phyloP scores from a whole-genome alignment of 2,797 vertebrate genomes.

The Phrynocephalus forsythii region DNA sequence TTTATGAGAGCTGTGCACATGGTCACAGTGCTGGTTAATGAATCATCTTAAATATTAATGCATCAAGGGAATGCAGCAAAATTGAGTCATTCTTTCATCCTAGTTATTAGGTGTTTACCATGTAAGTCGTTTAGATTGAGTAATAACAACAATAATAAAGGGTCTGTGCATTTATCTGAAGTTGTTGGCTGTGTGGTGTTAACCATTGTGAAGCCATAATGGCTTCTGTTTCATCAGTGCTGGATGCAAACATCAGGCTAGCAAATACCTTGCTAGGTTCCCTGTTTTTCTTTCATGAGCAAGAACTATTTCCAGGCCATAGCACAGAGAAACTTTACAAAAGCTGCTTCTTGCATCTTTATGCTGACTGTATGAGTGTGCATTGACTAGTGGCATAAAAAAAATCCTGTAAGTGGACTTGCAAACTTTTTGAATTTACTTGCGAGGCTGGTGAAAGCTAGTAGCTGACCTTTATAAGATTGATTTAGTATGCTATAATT shows the following conservation, averaged over 20 bases:
- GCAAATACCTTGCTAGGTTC: conserved; percentile 6
- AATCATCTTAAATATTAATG: conserved; percentile 58
- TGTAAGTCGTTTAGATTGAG: conserved; percentile 65
- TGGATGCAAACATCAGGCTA: conserved; percentile 61
- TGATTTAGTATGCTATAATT: conserved; percentile 76
- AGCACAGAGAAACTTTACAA: not conserved
- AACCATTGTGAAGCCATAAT: conserved; percentile 73
- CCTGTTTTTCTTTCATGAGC: not conserved
- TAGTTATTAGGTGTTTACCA: conserved; percentile 73
- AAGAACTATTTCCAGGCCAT: not conserved
- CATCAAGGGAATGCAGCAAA: conserved; percentile 63
- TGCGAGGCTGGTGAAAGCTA: conserved; percentile 32
- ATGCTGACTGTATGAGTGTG: not conserved
- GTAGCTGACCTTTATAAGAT: conserved; percentile 73
- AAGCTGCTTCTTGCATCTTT: not conserved
- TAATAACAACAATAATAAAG: conserved; percentile 53
- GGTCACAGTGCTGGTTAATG: conserved; percentile 71
- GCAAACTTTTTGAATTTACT: conserved; percentile 1
- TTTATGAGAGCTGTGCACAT: conserved; percentile 71
- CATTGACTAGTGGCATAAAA: not conserved
- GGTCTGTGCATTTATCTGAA: conserved; percentile 74
- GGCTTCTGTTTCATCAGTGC: conserved; percentile 67
- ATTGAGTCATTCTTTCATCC: conserved; percentile 67
- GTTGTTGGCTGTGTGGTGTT: conserved; percentile 76
- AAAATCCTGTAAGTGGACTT: not conserved